A percentile compares a stretch with the other conserved stretches of the same genome.
These are phyloP conservation scores for Danio rerio DNA, from an alignment of 2,113 vertebrate species.

Conservation along the genomic window DNA sequence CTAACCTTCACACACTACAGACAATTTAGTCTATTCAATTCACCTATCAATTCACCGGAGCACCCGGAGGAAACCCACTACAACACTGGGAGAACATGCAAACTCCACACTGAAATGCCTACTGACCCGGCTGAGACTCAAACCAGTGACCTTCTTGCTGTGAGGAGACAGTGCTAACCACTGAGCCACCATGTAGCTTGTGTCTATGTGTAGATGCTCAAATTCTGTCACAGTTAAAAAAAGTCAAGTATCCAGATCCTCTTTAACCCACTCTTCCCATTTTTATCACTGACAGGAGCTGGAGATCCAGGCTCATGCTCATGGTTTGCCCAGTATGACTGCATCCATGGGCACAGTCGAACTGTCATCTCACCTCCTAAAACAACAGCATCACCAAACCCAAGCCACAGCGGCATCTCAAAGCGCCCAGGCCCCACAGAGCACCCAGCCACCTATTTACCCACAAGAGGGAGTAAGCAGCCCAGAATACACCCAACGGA, in stretches of 20 bases:
- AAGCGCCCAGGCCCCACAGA: conserved; percentile 49
- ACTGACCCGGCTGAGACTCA: too few relatives aligned
- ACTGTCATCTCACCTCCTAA: conserved; percentile 82
- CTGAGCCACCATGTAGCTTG: too few relatives aligned
- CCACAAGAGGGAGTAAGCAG: conserved; percentile 80
- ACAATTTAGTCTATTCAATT: too few relatives aligned
- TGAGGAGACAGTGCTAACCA: too few relatives aligned
- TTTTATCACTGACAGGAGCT: conserved; percentile 81
- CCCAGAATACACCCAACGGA: conserved; percentile 78
- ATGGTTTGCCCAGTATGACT: conserved; percentile 85
- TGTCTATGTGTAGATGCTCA: too few relatives aligned
- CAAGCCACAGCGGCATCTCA: conserved; percentile 73
- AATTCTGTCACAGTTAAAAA: background rate
- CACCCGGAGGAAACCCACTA: too few relatives aligned
- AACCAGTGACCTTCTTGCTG: too few relatives aligned
- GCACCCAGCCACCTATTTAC: conserved; percentile 80
- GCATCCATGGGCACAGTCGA: conserved; percentile 78
- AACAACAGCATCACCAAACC: conserved; percentile 80
- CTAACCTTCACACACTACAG: too few relatives aligned
- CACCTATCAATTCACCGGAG: too few relatives aligned
- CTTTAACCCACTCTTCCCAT: conserved; percentile 7
- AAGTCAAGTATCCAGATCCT: background rate
- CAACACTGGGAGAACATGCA: too few relatives aligned
- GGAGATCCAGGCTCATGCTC: conserved; percentile 93
- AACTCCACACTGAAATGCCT: too few relatives aligned